Conservation (phyloP, 2,888 invertebrate species). For the Argyresthia goedartella region DNA sequence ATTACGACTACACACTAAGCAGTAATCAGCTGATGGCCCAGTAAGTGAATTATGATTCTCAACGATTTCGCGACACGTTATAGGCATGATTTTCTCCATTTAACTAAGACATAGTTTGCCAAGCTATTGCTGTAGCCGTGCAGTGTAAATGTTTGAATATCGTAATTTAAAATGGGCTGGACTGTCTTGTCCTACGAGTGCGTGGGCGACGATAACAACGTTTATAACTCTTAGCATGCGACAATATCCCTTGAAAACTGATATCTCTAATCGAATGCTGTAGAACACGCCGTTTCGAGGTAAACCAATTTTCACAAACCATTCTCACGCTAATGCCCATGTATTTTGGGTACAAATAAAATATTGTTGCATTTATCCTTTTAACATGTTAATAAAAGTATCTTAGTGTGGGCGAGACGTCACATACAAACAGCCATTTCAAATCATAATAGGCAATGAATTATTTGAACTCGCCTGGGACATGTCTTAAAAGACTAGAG, state of each 20-base stretch:
- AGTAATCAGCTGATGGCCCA: too few relatives aligned
- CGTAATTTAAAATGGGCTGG: too few relatives aligned
- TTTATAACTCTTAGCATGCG: neutral
- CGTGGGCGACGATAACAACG: constrained; percentile 1
- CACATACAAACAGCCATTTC: constrained; percentile 35
- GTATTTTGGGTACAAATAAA: neutral
- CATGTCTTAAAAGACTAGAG: constrained; percentile 6
- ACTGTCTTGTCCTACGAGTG: neutral
- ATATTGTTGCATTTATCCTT: constrained; percentile 16
- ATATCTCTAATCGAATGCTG: neutral
- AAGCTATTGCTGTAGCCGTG: too few relatives aligned
- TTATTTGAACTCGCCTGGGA: constrained; percentile 1
- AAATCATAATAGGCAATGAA: constrained; percentile 26
- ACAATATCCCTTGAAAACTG: neutral
- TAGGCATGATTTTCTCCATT: too few relatives aligned
- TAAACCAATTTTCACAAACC: constrained; percentile 1
- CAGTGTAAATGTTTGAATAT: too few relatives aligned
- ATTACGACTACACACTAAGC: too few relatives aligned
- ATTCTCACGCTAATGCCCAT: constrained; percentile 2
- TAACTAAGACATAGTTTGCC: too few relatives aligned
- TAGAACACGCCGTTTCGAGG: neutral
- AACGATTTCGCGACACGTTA: too few relatives aligned
- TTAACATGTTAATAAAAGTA: constrained; percentile 31
- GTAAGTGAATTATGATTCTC: too few relatives aligned
- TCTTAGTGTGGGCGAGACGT: constrained; percentile 35